Percentiles rank a stretch among this genome's conserved stretches.
These are phyloP conservation scores for Drosophila gaucha DNA, from an alignment of 2,888 invertebrate genomes.

Conservation along the genomic window DNA sequence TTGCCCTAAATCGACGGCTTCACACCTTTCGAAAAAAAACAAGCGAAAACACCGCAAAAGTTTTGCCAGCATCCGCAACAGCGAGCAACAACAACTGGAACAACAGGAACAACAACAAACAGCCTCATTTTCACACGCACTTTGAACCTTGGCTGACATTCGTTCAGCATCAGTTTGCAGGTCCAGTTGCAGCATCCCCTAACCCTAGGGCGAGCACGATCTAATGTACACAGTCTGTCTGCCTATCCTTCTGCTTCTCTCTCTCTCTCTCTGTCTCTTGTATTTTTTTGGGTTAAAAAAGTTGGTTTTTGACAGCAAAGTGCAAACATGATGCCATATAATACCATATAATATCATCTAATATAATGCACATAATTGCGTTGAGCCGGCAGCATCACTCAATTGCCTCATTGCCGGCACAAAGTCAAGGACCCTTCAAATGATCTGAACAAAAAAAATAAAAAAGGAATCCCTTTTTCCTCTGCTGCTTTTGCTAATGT, in stretches of 20 bases:
- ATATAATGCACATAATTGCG: constrained; percentile 55
- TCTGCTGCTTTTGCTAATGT: no score
- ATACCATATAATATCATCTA: constrained; percentile 53
- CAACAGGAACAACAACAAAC: constrained; percentile 62
- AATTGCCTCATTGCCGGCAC: constrained; percentile 60
- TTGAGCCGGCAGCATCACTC: constrained; percentile 53
- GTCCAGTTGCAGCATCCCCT: constrained; percentile 68
- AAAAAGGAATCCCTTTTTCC: constrained; percentile 47
- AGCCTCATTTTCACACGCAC: constrained; percentile 80
- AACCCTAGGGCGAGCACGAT: constrained; percentile 54
- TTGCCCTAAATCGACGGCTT: constrained; percentile 62
- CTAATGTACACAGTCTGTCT: constrained; percentile 32
- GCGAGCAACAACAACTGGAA: constrained; percentile 43
- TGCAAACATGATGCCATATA: constrained; percentile 80
- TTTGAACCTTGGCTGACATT: constrained; percentile 72
- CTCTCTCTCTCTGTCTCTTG: not conserved
- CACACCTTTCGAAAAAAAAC: constrained; percentile 52
- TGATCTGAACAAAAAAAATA: constrained; percentile 70
- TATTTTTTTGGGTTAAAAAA: constrained; percentile 79
- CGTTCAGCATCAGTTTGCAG: constrained; percentile 25
- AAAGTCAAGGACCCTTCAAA: constrained; percentile 84
- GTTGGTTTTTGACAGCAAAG: constrained; percentile 82
- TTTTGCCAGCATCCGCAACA: constrained; percentile 61
- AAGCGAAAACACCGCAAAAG: constrained; percentile 65
- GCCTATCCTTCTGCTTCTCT: not conserved